These are phyloP conservation scores for Mechanitis mazaeus DNA, from an alignment of 2,888 invertebrate species.

Conservation along the genomic window DNA sequence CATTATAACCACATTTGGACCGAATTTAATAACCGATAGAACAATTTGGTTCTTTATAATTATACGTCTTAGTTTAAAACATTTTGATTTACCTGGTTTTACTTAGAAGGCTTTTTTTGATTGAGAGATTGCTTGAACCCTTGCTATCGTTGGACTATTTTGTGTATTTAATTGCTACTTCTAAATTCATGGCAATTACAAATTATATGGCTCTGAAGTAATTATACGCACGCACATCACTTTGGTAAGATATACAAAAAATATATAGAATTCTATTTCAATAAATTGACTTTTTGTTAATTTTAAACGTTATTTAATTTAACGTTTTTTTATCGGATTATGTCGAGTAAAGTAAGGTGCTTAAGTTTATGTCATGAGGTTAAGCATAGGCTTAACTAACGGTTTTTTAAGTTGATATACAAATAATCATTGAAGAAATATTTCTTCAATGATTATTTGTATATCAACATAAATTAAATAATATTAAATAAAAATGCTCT, in stretches of 20 bases:
- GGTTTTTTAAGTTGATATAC: neutral
- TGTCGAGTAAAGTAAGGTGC: neutral
- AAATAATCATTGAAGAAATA: neutral
- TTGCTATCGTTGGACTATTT: constrained; percentile 36
- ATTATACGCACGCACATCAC: constrained; percentile 32
- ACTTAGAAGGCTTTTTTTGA: constrained; percentile 52
- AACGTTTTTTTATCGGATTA: constrained; percentile 2
- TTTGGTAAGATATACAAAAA: neutral
- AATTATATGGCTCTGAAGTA: constrained; percentile 27
- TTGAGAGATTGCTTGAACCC: constrained; percentile 53
- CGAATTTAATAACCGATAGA: constrained; percentile 65
- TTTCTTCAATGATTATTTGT: too few relatives aligned
- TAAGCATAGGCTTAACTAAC: constrained; percentile 5
- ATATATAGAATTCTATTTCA: constrained; percentile 8
- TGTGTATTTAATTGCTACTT: constrained; percentile 48
- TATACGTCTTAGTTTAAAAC: constrained; percentile 61
- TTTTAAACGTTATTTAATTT: neutral
- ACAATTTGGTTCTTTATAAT: constrained; percentile 69
- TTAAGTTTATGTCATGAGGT: constrained; percentile 1
- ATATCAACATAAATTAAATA: too few relatives aligned
- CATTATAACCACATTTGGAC: constrained; percentile 73
- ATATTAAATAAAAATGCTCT: too few relatives aligned
- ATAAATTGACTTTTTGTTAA: neutral
- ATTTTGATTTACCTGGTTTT: constrained; percentile 59
- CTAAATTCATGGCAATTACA: constrained; percentile 32